Base-by-base conservation (phyloP, 2,797 vertebrate genomes). In the Acridotheres tristis region DNA sequence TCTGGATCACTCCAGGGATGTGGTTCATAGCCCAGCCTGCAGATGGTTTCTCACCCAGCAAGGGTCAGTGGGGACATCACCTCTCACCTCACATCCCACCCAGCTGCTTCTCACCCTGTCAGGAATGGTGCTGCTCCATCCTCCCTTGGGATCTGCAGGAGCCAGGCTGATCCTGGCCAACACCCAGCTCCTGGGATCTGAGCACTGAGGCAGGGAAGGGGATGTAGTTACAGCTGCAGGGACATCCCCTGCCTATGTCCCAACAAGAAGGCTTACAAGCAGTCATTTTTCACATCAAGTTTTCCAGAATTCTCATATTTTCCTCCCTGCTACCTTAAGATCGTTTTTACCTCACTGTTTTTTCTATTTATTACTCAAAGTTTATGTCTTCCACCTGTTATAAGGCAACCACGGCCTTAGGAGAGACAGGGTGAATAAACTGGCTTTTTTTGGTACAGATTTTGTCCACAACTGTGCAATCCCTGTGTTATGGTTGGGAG, bases 241-340 rank as follows among this genome's bases (percentile, higher is more conserved):
- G 66, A 47, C 27, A 50, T 36, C 47, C 38, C 50, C 50, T 57
- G 58, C 16, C 26, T 22, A 0, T 7, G 7, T 30, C 29, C 45
- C 65, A 84, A 25, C 20, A 43, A 61, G 43, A 72, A 81, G 19
- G 25, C 34, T 68, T 26, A 57, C 34, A 59, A 83, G n/a, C 0
- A n/a, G 14, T 38, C 7, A 26, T 55, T 87, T 79, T 69, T 84
- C 63, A 61, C 36, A 66, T 61, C 29, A 51, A 1, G 8, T 92
- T 92, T 88, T 85, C 84, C 89, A 78, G 25, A 40, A 45, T 62
- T 51, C 47, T 82, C 51, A 42, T 65, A 7, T 84, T 93, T 84
- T 85, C 54, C 72, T 79, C 55, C 51, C 16, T 85, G 58, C 14
- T 43, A 57, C 25, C 27, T 88, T 42, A 68, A 89, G 54, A 65